phyloP scores from a whole-genome alignment of 2,888 invertebrate genomes.

The Acronicta psi region DNA sequence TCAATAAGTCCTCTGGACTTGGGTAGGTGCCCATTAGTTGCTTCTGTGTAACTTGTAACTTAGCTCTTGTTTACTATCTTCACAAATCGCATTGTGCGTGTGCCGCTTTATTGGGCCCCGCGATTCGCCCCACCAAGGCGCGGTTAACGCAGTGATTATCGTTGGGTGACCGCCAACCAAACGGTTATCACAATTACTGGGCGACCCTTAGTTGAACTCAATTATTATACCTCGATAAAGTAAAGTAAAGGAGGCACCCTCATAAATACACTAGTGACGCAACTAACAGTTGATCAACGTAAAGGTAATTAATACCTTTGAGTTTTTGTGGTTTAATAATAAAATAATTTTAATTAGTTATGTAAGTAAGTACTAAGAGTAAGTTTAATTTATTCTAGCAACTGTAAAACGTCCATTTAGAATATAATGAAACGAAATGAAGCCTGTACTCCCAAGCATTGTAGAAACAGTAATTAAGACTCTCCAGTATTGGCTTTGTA shows the following conservation, averaged over 20 bases:
- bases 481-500: constrained; percentile 8
- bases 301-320: too few species aligned
- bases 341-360: too few species aligned
- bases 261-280: too few species aligned
- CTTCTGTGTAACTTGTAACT: too few species aligned
- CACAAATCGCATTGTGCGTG: constrained; percentile 1
- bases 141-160: constrained; percentile 30
- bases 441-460: background rate
- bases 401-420: background rate
- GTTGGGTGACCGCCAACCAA: constrained; percentile 35
- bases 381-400: too few species aligned
- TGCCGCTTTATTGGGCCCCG: background rate
- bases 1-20: too few species aligned
- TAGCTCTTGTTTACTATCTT: too few species aligned
- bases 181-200: constrained; percentile 47
- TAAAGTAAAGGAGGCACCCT: constrained; percentile 16
- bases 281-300: too few species aligned
- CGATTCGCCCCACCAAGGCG: background rate
- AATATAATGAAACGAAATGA: constrained; percentile 8
- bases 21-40: too few species aligned
- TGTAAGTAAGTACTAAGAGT: too few species aligned
- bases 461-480: constrained; percentile 23
- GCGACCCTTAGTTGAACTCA: constrained; percentile 28
- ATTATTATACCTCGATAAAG: constrained; percentile 23
- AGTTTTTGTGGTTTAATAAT: too few species aligned